A percentile compares a stretch with the other conserved stretches of the same genome.
phyloP scores from a whole-genome alignment of 1,140 invertebrate genomes.

The Zeugodacus cucurbitae region DNA sequence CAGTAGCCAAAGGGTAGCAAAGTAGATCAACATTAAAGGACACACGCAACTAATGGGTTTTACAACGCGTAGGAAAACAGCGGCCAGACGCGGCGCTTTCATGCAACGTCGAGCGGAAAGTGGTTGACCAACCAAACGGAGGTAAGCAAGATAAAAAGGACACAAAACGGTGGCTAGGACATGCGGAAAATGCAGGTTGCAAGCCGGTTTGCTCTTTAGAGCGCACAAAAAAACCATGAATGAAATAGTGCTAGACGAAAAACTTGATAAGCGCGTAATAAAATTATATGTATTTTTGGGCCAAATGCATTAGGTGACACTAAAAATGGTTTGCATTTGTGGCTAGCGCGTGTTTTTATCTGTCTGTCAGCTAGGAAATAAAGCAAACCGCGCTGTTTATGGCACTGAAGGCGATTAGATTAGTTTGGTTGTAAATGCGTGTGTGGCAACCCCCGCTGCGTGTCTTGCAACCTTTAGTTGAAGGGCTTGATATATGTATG shows the following conservation, averaged over 20 bases:
- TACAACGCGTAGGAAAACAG: background rate
- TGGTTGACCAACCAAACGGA: constrained; percentile 5
- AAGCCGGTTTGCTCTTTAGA: background rate
- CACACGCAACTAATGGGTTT: background rate
- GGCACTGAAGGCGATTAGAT: background rate
- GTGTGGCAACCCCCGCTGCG: background rate
- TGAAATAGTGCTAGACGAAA: background rate
- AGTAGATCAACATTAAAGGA: constrained; percentile 14
- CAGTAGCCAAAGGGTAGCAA: constrained; percentile 21
- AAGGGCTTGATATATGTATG: background rate
- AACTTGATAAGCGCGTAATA: background rate
- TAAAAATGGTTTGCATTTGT: background rate
- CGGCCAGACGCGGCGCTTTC: background rate
- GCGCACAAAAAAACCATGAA: background rate
- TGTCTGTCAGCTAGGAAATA: background rate
- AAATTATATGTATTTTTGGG: background rate
- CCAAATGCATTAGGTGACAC: background rate
- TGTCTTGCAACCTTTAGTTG: background rate
- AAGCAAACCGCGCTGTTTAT: background rate
- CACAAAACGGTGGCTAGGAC: background rate
- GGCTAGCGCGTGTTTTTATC: background rate
- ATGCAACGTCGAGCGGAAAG: background rate
- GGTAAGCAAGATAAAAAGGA: constrained; percentile 18
- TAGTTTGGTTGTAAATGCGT: background rate
- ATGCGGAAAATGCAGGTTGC: background rate